phyloP scores from a whole-genome alignment of 2,888 invertebrate genomes.

The Lampropteryx suffumata region DNA sequence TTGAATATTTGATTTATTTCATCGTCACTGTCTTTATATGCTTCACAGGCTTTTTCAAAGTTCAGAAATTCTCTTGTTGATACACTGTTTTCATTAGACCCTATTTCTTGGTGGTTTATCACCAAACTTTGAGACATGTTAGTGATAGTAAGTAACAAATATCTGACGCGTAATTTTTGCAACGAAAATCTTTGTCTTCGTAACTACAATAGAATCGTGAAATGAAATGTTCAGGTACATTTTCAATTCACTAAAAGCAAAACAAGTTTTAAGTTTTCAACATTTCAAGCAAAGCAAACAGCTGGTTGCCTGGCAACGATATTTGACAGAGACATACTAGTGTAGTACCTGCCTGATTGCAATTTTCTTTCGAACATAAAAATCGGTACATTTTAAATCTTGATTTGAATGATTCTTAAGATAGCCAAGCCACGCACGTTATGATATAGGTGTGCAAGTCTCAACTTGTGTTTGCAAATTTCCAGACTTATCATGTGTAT shows the following conservation, averaged over 20 bases:
- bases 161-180: background rate
- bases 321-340: slow-evolving; percentile 1
- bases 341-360: no score
- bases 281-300: slow-evolving; percentile 3
- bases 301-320: slow-evolving; percentile 24
- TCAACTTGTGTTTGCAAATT: no score
- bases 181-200: background rate
- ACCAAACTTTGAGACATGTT: slow-evolving; percentile 54
- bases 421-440: no score
- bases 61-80: slow-evolving; percentile 71
- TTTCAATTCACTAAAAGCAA: background rate
- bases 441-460: no score
- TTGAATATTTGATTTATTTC: slow-evolving; percentile 87
- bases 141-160: background rate
- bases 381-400: no score
- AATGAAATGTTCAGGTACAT: background rate
- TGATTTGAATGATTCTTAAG: no score
- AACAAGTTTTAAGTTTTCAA: no score
- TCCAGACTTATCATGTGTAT: no score
- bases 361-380: no score
- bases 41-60: slow-evolving; percentile 70
- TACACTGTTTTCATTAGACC: slow-evolving; percentile 67
- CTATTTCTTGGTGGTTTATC: slow-evolving; percentile 43
- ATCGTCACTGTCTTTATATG: slow-evolving; percentile 75
- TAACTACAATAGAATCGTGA: background rate